Evolutionary conservation across 2,113 vertebrate genomes (phyloP).

Genomic region (Gobio gobio): DNA sequence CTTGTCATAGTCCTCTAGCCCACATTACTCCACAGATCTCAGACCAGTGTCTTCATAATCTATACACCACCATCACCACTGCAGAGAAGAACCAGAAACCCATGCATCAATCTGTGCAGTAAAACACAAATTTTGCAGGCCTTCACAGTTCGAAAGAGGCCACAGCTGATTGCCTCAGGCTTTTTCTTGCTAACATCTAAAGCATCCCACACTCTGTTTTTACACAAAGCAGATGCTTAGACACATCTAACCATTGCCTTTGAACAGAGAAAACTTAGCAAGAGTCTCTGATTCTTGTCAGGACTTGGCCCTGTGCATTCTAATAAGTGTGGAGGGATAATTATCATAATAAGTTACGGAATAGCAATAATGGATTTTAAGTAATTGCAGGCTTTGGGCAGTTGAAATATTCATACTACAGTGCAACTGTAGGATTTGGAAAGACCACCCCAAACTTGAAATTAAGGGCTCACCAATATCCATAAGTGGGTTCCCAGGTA

Average conservation of each 20-base stretch:
- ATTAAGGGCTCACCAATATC: constrained; percentile 52
- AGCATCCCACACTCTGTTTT: constrained; percentile 22
- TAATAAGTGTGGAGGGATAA: constrained; percentile 58
- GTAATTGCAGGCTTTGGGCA: constrained; percentile 59
- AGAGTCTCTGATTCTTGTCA: constrained; percentile 55
- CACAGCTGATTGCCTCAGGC: constrained; percentile 31
- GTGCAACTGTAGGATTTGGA: constrained; percentile 20
- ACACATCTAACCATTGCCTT: constrained; percentile 8
- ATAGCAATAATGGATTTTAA: constrained; percentile 51
- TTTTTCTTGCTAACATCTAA: constrained; percentile 2
- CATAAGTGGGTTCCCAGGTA: constrained; percentile 1
- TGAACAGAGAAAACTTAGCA: constrained; percentile 36
- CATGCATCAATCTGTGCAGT: not conserved
- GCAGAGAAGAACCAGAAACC: not conserved
- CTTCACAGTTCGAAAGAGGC: not conserved
- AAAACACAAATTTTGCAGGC: not conserved
- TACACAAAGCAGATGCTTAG: constrained; percentile 35
- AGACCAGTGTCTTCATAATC: constrained; percentile 13
- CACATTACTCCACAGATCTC: not conserved
- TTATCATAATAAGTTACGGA: constrained; percentile 62
- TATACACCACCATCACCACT: not conserved
- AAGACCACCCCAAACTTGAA: constrained; percentile 45
- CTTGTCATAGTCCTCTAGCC: not conserved
- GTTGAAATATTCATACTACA: constrained; percentile 43
- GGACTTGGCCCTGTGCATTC: constrained; percentile 50